Evolutionary conservation across 2,113 vertebrate species (phyloP).

Genomic region (Pteropus alecto): DNA sequence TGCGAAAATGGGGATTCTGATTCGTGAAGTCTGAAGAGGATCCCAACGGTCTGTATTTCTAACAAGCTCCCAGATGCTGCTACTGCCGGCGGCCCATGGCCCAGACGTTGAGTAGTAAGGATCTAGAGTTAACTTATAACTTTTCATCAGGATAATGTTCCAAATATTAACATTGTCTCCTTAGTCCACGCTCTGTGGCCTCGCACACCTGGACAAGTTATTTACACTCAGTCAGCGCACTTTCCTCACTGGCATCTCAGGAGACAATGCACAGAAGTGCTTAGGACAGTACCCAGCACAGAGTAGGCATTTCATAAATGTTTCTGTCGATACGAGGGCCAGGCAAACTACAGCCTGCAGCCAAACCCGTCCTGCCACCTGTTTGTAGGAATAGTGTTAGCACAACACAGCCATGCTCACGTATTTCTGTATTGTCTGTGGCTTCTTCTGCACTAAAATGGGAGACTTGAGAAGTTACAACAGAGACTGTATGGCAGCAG

Average conservation of each 20-base stretch:
- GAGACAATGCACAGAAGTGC: not conserved
- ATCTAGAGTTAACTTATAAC: not conserved
- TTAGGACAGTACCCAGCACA: not conserved
- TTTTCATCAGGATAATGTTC: not conserved
- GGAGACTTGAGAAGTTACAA: not conserved
- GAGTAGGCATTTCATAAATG: not conserved
- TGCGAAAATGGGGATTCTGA: not conserved
- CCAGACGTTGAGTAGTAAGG: not conserved
- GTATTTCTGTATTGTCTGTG: not conserved
- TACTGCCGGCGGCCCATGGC: rapidly evolving
- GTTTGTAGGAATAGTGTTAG: not conserved
- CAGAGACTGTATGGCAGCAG: not conserved
- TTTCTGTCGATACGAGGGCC: not conserved
- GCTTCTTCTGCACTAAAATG: rapidly evolving
- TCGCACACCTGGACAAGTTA: not conserved
- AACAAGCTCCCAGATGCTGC: not conserved
- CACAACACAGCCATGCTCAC: not conserved
- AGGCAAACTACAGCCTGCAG: not conserved
- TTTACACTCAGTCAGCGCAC: not conserved
- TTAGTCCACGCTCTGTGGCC: not conserved
- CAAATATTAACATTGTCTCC: not conserved
- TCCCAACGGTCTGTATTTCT: not conserved
- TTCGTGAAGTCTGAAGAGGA: not conserved
- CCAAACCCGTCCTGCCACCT: not conserved
- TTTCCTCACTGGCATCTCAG: not conserved